phyloP scores from a whole-genome alignment of 2,797 vertebrate genomes.

The Amniataba percoides region DNA sequence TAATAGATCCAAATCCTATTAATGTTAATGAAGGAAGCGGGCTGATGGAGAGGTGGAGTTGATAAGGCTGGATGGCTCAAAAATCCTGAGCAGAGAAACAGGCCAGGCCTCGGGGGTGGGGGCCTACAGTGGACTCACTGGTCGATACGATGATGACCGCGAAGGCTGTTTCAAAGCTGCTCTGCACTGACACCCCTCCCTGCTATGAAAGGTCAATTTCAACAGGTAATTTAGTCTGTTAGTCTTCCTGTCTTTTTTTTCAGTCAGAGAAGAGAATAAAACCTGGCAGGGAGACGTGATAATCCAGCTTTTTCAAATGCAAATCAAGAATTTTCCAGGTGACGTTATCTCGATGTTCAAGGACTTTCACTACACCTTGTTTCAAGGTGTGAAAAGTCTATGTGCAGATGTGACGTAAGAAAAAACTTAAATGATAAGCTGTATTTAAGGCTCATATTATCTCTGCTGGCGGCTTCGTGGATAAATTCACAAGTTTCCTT shows the following conservation, averaged over 20 bases:
- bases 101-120: constrained; percentile 18
- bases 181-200: constrained; percentile 26
- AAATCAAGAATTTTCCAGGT: constrained; percentile 25
- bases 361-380: neutral
- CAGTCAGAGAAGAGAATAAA: constrained; percentile 1
- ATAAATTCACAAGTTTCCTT: constrained; percentile 55
- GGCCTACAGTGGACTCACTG: constrained; percentile 12
- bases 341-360: constrained; percentile 7
- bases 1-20: constrained; percentile 82
- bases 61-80: constrained; percentile 53
- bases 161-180: constrained; percentile 39
- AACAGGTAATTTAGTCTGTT: constrained; percentile 29
- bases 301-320: constrained; percentile 46
- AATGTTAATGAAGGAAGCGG: constrained; percentile 78
- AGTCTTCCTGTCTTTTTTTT: constrained; percentile 3
- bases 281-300: neutral
- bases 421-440: constrained; percentile 13
- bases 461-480: constrained; percentile 42
- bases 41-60: constrained; percentile 67
- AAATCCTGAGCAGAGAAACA: constrained; percentile 47
- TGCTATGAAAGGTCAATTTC: constrained; percentile 33
- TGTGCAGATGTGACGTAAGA: neutral
- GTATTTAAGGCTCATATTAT: constrained; percentile 14
- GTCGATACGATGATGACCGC: constrained; percentile 41
- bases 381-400: neutral